A percentile compares a stretch with the other conserved stretches of the same genome.
phyloP scores from a whole-genome alignment of 2,113 vertebrate species.

The Myxocyprinus asiaticus region DNA sequence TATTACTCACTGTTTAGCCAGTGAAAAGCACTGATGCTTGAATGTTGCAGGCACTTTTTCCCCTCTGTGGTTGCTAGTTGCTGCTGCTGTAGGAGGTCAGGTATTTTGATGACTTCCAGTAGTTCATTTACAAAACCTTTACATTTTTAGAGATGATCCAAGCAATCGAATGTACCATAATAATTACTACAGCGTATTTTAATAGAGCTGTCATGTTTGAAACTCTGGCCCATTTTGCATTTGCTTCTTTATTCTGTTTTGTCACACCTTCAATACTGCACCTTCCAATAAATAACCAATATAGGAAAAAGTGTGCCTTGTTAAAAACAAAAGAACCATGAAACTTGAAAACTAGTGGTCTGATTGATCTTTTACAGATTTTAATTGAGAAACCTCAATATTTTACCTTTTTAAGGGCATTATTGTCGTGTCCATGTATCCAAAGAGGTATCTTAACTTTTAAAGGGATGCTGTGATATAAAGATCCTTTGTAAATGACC shows the following conservation, averaged over 20 bases:
- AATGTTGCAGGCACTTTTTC: neutral
- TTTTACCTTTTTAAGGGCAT: slow-evolving; percentile 23
- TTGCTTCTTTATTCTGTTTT: neutral
- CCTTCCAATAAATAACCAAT: neutral
- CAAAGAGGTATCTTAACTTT: neutral
- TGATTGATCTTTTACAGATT: neutral
- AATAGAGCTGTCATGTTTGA: neutral
- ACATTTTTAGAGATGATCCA: neutral
- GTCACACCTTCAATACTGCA: neutral
- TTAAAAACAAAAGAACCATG: slow-evolving; percentile 14
- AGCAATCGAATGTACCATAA: neutral
- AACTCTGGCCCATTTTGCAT: neutral
- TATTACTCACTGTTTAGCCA: neutral
- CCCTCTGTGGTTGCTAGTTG: no score
- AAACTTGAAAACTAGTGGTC: slow-evolving; percentile 23
- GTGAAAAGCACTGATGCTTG: neutral
- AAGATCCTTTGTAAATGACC: slow-evolving; percentile 21
- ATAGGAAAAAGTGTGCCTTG: slow-evolving; percentile 41
- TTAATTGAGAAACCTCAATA: slow-evolving; percentile 2
- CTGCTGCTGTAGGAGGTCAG: neutral
- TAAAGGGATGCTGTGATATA: neutral
- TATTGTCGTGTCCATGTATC: neutral
- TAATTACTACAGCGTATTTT: neutral
- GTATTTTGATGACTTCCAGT: no score
- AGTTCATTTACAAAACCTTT: slow-evolving; percentile 1